Percentiles rank a stretch among this genome's conserved stretches.
These are phyloP conservation scores for Noctua pronuba DNA, from an alignment of 2,888 invertebrate species.

Conservation along the genomic window DNA sequence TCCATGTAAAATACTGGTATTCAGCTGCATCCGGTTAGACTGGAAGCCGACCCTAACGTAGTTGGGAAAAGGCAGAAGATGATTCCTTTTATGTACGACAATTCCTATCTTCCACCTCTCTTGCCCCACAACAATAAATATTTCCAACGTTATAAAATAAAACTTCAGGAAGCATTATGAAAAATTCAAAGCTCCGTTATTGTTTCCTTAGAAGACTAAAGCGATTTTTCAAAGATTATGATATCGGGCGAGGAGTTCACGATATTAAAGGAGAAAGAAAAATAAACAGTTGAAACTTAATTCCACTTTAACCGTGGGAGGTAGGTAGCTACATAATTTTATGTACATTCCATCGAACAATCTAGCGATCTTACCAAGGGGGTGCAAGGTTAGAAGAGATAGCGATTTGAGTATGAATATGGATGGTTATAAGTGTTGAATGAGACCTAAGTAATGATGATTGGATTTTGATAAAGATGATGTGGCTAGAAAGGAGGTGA, in stretches of 20 bases:
- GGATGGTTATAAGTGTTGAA: background rate
- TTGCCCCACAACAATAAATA: conserved; percentile 20
- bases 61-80: too few relatives aligned
- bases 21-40: too few relatives aligned
- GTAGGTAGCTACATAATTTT: conserved; percentile 63
- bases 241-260: conserved; percentile 41
- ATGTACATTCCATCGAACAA: conserved; percentile 65
- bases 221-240: conserved; percentile 57
- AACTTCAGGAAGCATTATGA: conserved; percentile 39
- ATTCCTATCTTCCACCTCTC: background rate
- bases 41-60: too few relatives aligned
- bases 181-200: conserved; percentile 49
- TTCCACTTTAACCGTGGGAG: conserved; percentile 50
- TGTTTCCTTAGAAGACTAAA: conserved; percentile 37
- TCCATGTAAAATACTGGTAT: too few relatives aligned
- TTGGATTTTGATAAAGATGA: background rate
- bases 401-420: conserved; percentile 17
- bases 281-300: conserved; percentile 62
- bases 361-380: conserved; percentile 54
- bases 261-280: conserved; percentile 55
- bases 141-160: conserved; percentile 20
- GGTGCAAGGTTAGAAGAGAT: background rate
- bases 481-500: background rate
- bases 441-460: background rate
- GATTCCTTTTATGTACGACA: background rate